phyloP scores from a whole-genome alignment of 2,113 vertebrate species.

The Butastur rufipennis region DNA sequence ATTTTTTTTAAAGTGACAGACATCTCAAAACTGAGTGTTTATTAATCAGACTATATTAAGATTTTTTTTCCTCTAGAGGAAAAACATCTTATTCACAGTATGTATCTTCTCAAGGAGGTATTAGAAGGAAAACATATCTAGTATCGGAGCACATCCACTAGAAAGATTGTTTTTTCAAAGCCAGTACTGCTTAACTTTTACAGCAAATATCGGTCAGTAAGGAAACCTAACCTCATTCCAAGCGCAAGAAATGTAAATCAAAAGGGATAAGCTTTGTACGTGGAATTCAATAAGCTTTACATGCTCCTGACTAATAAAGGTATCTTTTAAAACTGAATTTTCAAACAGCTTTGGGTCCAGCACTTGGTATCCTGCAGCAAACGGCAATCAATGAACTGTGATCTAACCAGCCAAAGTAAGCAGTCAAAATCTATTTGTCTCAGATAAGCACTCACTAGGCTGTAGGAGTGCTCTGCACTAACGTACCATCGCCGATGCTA shows the following conservation, averaged over 20 bases:
- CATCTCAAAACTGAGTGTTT: background rate
- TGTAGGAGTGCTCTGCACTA: background rate
- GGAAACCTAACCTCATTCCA: background rate
- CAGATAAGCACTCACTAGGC: conserved; percentile 35
- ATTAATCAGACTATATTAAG: background rate
- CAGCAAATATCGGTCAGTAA: background rate
- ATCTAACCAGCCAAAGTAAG: conserved; percentile 59
- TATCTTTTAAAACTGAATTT: conserved; percentile 27
- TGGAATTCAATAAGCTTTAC: background rate
- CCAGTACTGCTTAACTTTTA: background rate
- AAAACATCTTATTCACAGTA: background rate
- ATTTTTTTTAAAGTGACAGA: background rate
- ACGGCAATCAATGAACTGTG: conserved; percentile 53
- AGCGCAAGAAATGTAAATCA: background rate
- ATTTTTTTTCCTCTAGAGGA: background rate
- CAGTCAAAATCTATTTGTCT: conserved; percentile 62
- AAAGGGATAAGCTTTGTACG: background rate
- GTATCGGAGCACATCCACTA: background rate
- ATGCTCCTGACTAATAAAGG: background rate
- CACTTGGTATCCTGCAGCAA: conserved; percentile 30
- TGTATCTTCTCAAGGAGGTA: background rate
- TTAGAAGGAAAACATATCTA: background rate
- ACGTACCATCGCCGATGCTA: background rate
- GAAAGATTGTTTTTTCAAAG: background rate
- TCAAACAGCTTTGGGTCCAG: background rate